Evolutionary conservation across 2,797 vertebrate genomes (phyloP), one percentile per base, ranked within the genome.

Genomic region (Molossus alvarezi): DNA sequence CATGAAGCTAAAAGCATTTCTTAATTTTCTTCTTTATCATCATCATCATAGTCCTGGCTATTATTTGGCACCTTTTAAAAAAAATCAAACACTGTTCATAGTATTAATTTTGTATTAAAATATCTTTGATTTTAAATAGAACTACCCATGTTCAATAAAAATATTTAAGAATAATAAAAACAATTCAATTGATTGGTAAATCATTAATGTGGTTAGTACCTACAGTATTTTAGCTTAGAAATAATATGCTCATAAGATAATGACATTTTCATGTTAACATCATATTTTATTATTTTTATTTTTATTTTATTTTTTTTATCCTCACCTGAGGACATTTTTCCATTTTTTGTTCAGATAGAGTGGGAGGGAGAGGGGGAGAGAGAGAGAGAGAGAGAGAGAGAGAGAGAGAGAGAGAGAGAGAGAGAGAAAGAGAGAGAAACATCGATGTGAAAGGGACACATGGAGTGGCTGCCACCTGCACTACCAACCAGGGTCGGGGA

Each of bases 161-260:
- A 83, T 45, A 80, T 45, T 77, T 90, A 84, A 62, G 12, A 90
- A 53, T 73, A 67, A 57, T 41, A 87, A 21, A 95, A 75, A 67
- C 3, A 45, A 69, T 3, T 92, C 79, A 75, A 51, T 13, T 76
- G 25, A 76, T n/a, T 73, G 33, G 6, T 73, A 73, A 90, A 65
- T 71, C 5, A 71, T 85, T 81, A 89, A 65, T 41, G 65, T 27
- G 82, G 4, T 57, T 82, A 88, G 29, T 53, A 83, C 37, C 4
- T 75, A 1, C 58, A 55, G 13, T 33, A 69, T 71, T 89, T 64
- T 76, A 90, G 94, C 20, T 87, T 75, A 45, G 3, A 75, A 89
- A 69, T 23, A 7, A 23, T 85, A 76, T 67, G 11, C 64, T 84
- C 71, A 10, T 41, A 85, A 91, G 90, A 72, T 25, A 76, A 51